Percentiles rank a stretch among this genome's conserved stretches.
These are phyloP conservation scores for Chaetodon auriga DNA, from an alignment of 2,113 vertebrate genomes.

Conservation along the genomic window DNA sequence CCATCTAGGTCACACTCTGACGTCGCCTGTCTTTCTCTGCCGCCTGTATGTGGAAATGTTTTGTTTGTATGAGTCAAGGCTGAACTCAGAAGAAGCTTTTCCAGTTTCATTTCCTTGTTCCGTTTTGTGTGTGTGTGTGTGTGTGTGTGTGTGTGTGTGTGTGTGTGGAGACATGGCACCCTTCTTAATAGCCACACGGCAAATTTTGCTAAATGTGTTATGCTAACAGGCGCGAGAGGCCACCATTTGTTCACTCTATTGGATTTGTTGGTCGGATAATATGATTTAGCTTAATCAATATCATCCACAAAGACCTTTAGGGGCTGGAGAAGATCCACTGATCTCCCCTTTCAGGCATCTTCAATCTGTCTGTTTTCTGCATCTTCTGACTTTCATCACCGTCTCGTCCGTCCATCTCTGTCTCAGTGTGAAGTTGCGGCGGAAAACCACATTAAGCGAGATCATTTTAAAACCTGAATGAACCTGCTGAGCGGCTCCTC, in stretches of 20 bases:
- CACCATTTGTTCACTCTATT: slow-evolving; percentile 79
- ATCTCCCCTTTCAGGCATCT: slow-evolving; percentile 57
- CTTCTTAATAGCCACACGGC: slow-evolving; percentile 69
- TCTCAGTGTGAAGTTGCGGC: neutral
- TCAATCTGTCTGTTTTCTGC: slow-evolving; percentile 47
- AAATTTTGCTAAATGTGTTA: slow-evolving; percentile 84
- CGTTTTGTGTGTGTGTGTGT: neutral
- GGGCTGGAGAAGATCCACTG: slow-evolving; percentile 67
- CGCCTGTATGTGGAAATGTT: slow-evolving; percentile 4
- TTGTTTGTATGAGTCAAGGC: neutral
- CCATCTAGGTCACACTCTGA: slow-evolving; percentile 40
- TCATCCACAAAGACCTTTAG: slow-evolving; percentile 82
- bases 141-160: neutral
- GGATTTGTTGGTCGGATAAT: slow-evolving; percentile 85
- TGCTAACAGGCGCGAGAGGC: slow-evolving; percentile 73
- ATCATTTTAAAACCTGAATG: neutral
- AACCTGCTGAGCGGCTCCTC: neutral
- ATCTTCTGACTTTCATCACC: slow-evolving; percentile 40
- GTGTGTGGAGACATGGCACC: slow-evolving; percentile 16
- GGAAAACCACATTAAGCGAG: neutral
- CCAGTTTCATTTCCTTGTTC: neutral
- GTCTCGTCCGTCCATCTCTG: slow-evolving; percentile 17
- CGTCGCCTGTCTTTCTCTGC: slow-evolving; percentile 22
- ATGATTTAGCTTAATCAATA: slow-evolving; percentile 85
- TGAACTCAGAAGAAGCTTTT: slow-evolving; percentile 33